Evolutionary conservation across 2,888 invertebrate species (phyloP), one percentile per base, ranked within the genome.

Genomic region (Odontocerum albicorne): DNA sequence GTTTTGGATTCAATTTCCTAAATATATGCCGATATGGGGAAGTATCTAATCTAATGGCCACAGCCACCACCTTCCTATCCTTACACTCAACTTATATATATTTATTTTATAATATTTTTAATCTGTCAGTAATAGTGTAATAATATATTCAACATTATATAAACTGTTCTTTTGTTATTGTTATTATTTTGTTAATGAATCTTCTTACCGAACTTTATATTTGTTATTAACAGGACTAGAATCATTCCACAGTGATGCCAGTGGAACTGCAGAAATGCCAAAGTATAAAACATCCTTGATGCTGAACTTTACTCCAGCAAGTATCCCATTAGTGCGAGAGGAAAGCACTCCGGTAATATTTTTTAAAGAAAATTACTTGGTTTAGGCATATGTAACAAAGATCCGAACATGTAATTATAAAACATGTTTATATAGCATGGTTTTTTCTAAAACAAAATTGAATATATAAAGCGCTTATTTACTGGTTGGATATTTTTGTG

Each of bases 341-440:
- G 77, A 78, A 63, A 75, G 77, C 1, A 75, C 75, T 60, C 77
- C 77, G 71, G 20, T 49, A 43, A 15, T n/a, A n/a, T n/a, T n/a
- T n/a, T n/a, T n/a, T n/a, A n/a, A n/a, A n/a, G n/a, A n/a, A n/a
- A n/a, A n/a, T n/a, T n/a, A n/a, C n/a, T n/a, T n/a, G n/a, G 27
- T 27, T 4, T 27, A 27, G 27, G 6, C 27, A 27, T 27, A 27
- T 27, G 8, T 27, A 7, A 27, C n/a, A n/a, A n/a, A n/a, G n/a
- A 19, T 19, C n/a, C 21, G 7, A 40, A 6, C 6, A 40, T 27
- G 6, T 7, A 27, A 27, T n/a, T n/a, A n/a, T n/a, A n/a, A n/a
- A n/a, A n/a, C n/a, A n/a, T n/a, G n/a, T n/a, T n/a, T n/a, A n/a
- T n/a, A n/a, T n/a, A n/a, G n/a, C n/a, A n/a, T n/a, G n/a, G n/a